Evolutionary conservation across 2,797 vertebrate genomes (phyloP), one percentile per base, ranked within the genome.

Genomic region (Acropternis orthonyx): DNA sequence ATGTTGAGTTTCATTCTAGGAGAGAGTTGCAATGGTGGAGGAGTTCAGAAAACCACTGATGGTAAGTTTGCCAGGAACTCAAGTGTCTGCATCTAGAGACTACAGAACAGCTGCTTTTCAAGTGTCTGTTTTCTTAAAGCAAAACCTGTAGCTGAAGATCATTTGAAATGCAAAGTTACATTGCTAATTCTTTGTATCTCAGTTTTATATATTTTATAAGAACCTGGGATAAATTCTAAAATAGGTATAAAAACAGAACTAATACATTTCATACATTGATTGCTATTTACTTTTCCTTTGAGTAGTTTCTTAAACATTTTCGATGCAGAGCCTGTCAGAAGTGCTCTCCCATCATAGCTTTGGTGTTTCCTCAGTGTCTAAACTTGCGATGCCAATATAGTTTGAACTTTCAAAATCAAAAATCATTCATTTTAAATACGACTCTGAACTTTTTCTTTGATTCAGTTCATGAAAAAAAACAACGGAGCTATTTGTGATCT

Each of bases 191-290:
- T 98, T 98, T 98, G 97, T 98, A 98, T 98, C 97, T 98, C 97
- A 96, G 98, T 98, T 98, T 98, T 98, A 97, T 98, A 98, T 98
- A 96, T 98, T 98, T 98, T 98, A 97, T 98, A 98, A 98, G 97
- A 97, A 97, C 96, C 97, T 98, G 97, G 97, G 97, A 97, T 98
- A 97, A 97, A 98, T 97, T 97, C 97, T 97, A 95, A 97, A 96
- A 94, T 95, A 97, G 79, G 93, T 97, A 97, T 96, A 97, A 97
- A 97, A 96, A 52, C 83, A 86, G 96, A 95, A 97, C 93, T 94
- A 94, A 95, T 71, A 83, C 85, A 27, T 97, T 97, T 97, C 96
- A 97, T 97, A 95, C 93, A 66, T 94, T 93, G 77, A 86, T 96
- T 95, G 95, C 95, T 95, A 36, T 95, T 96, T 75, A 55, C 87